Conservation (phyloP, 2,113 vertebrate genomes). For the Tapirus terrestris region DNA sequence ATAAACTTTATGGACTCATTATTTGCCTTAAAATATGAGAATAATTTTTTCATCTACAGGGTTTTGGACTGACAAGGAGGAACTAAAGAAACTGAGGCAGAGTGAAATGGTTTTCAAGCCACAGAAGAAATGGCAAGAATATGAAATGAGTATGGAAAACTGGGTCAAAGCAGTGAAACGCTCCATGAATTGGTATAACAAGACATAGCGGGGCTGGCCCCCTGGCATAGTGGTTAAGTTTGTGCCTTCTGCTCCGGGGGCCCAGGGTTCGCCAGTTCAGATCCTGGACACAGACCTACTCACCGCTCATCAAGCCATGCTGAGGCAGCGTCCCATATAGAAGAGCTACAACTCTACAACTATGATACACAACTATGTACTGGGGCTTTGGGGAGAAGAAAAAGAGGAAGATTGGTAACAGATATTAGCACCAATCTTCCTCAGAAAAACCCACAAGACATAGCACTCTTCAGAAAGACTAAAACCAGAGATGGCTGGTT, state of each 20-base stretch:
- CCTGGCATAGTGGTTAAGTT: too few species aligned
- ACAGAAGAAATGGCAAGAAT: constrained; percentile 83
- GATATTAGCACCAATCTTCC: too few species aligned
- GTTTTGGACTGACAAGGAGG: constrained; percentile 93
- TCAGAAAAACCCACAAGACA: constrained; percentile 29
- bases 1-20: neutral
- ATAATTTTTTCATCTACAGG: constrained; percentile 84
- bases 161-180: constrained; percentile 92
- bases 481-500: neutral
- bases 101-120: constrained; percentile 90
- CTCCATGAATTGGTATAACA: constrained; percentile 93
- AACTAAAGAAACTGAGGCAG: constrained; percentile 92
- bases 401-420: too few species aligned
- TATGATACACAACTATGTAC: too few species aligned
- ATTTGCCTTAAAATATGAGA: constrained; percentile 51
- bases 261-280: too few species aligned
- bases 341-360: too few species aligned
- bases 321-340: too few species aligned
- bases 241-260: too few species aligned
- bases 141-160: constrained; percentile 87
- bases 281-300: too few species aligned
- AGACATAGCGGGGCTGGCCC: constrained; percentile 69
- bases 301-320: too few species aligned
- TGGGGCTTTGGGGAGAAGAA: too few species aligned
- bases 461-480: constrained; percentile 51